Conservation (phyloP, 1,140 invertebrate species). For the honey bee (Apis mellifera) region DNA sequence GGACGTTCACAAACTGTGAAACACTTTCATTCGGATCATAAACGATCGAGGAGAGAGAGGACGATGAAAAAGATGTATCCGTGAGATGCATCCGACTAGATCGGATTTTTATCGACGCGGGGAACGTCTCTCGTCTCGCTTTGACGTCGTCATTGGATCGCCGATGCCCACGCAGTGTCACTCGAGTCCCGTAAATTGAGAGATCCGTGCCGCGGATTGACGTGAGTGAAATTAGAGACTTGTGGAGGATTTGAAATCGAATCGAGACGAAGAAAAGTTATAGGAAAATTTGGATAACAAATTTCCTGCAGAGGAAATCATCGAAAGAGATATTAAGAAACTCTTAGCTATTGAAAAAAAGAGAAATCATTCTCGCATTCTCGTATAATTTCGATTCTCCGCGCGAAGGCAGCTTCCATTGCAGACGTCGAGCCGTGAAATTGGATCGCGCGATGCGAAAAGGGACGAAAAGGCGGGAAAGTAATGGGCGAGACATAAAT, state of each 20-base stretch:
- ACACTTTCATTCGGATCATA: constrained; percentile 49
- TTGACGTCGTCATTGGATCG: constrained; percentile 46
- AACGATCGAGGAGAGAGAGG: neutral
- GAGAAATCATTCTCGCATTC: neutral
- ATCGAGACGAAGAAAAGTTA: neutral
- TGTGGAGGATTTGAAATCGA: neutral
- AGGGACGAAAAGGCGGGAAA: constrained; percentile 25
- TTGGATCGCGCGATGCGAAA: constrained; percentile 18
- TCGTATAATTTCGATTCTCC: neutral
- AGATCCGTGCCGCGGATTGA: neutral
- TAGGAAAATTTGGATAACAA: neutral
- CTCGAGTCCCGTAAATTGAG: constrained; percentile 28
- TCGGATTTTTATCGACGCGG: constrained; percentile 26
- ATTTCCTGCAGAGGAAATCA: neutral
- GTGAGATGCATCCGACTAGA: constrained; percentile 16
- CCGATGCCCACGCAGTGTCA: constrained; percentile 26
- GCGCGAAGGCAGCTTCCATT: neutral
- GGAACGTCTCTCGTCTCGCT: constrained; percentile 9
- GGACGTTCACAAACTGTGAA: constrained; percentile 53
- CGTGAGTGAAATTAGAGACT: neutral
- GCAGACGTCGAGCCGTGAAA: constrained; percentile 31
- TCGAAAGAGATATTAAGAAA: too few relatives aligned
- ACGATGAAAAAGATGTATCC: constrained; percentile 42
- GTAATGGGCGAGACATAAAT: constrained; percentile 33
- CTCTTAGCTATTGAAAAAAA: too few relatives aligned